phyloP scores from a whole-genome alignment of 2,797 vertebrate genomes.

The Rhinoraja longicauda region DNA sequence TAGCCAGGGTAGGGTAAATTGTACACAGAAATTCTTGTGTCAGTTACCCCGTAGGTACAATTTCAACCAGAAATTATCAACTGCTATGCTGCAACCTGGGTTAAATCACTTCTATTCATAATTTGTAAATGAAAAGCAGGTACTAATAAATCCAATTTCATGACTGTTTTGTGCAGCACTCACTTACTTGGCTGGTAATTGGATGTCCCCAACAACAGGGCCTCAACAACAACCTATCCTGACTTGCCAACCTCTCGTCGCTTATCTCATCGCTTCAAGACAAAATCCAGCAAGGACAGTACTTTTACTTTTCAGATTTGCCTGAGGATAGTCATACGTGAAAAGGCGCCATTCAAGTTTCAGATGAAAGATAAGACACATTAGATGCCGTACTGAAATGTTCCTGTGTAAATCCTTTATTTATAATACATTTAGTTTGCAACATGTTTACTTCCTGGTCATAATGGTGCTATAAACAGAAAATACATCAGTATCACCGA shows the following conservation, averaged over 20 bases:
- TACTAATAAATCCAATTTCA: not conserved
- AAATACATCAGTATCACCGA: not conserved
- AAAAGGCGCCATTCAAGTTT: not conserved
- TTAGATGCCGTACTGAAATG: constrained; percentile 1
- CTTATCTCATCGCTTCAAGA: not conserved
- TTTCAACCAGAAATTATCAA: too few relatives aligned
- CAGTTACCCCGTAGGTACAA: too few relatives aligned
- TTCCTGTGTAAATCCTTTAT: not conserved
- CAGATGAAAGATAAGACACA: not conserved
- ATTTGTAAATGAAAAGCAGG: not conserved
- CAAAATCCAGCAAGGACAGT: not conserved
- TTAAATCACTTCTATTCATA: too few relatives aligned
- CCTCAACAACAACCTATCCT: not conserved
- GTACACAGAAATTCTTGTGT: too few relatives aligned
- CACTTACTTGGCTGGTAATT: too few relatives aligned
- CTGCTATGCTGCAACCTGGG: too few relatives aligned
- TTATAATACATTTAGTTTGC: not conserved
- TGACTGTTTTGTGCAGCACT: too few relatives aligned
- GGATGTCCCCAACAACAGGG: too few relatives aligned
- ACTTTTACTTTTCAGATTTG: not conserved
- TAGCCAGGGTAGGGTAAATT: too few relatives aligned
- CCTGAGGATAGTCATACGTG: not conserved
- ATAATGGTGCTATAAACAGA: not conserved
- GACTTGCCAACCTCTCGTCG: not conserved
- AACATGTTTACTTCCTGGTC: not conserved